Evolutionary conservation across 2,888 invertebrate species (phyloP), one percentile per base, ranked within the genome.

Genomic region (Caenorhabditis afra): DNA sequence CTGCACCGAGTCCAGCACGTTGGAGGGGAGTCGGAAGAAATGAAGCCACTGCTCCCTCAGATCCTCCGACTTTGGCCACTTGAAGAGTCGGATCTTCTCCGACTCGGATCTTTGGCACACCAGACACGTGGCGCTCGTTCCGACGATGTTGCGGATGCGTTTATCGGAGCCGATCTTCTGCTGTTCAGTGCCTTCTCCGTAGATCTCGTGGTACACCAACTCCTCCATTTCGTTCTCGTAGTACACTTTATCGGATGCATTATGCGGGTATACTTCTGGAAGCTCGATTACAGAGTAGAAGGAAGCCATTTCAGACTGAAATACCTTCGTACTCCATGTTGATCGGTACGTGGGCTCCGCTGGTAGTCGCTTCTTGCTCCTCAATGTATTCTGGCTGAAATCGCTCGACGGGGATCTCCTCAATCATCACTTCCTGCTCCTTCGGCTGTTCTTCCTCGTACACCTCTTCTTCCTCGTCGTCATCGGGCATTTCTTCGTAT

Each of bases 201-300:
- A 77, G 18, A 77, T 77, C 20, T 77, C 77, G 20, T 77, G 65
- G 23, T 68, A 68, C 12, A 77, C 70, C 10, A 77, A n/a, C 35
- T 77, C 67, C 41, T 77, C 70, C 77, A 77, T 77, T 47, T 77
- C 77, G 44, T 77, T 71, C 16, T 77, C 77, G 23, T 77, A 77
- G 23, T 66, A 77, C 20, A 71, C 66, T 18, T 77, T 70, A 16
- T 44, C 76, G 3, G 65, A 58, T 45, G 22, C 47, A 10, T 52
- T 68, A n/a, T 71, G 71, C 18, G 62, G 71, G 22, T 71, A 71
- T 4, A 71, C 64, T 64, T 71, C 71, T 67, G 50, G 22, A 67
- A 58, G 12, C n/a, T 29, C 11, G 35, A 16, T 22, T 7, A 55
- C 10, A 53, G 18, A 62, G 22, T 10, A 37, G n/a, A n/a, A n/a